Conservation (phyloP, 2,797 vertebrate genomes). For the Eulemur albifrons region DNA sequence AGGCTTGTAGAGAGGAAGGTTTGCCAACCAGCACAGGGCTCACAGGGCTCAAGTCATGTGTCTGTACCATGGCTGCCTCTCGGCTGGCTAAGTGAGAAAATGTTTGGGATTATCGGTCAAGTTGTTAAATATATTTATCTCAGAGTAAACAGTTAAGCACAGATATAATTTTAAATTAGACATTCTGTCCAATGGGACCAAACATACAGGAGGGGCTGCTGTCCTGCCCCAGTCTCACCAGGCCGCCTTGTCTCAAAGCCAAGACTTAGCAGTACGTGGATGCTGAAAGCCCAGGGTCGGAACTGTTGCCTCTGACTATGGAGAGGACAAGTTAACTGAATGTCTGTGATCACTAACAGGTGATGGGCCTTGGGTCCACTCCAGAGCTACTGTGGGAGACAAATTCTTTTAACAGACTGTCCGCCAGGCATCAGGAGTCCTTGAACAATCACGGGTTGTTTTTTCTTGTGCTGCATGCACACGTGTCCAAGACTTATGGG, state of each 20-base stretch:
- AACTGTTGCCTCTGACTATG: background rate
- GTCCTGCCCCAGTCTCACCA: background rate
- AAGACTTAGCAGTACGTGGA: background rate
- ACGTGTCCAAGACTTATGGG: background rate
- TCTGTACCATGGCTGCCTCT: conserved; percentile 1
- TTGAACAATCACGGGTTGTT: background rate
- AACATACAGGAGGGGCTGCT: background rate
- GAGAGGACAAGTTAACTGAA: conserved; percentile 27
- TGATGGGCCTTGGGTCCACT: background rate
- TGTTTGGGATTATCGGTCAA: background rate
- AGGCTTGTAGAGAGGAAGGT: background rate
- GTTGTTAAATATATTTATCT: background rate
- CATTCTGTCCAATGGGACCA: conserved; percentile 54
- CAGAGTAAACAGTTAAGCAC: conserved; percentile 31
- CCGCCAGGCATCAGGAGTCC: conserved; percentile 2
- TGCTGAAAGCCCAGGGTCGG: background rate
- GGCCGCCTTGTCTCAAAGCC: background rate
- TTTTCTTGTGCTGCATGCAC: conserved; percentile 35
- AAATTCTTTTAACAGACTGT: conserved; percentile 53
- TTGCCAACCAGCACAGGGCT: background rate
- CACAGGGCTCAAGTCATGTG: background rate
- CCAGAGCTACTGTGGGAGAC: conserved; percentile 69
- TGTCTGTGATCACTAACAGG: conserved; percentile 70
- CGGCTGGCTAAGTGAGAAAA: background rate
- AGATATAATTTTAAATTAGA: conserved; percentile 48